A percentile compares a stretch with the other conserved stretches of the same genome.
These are phyloP conservation scores for Drosophila bipectinata DNA, from an alignment of 1,140 invertebrate species.

Conservation along the genomic window DNA sequence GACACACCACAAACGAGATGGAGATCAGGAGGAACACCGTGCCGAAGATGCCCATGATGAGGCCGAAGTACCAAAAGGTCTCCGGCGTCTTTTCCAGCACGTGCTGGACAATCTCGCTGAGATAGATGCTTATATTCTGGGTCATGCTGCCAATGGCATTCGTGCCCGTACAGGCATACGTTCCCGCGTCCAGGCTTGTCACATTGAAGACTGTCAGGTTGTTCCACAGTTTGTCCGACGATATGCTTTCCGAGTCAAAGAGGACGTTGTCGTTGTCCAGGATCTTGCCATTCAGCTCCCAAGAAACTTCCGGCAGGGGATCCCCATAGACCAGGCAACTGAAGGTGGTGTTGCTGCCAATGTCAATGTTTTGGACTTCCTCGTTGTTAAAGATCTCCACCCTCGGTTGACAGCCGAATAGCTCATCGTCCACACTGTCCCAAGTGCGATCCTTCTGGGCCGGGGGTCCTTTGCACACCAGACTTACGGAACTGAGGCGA, in stretches of 20 bases:
- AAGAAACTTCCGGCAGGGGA: conserved; percentile 92
- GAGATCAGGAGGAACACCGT: conserved; percentile 77
- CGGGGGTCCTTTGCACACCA: conserved; percentile 87
- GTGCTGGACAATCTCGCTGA: conserved; percentile 88
- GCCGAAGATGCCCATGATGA: conserved; percentile 83
- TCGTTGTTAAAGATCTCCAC: conserved; percentile 86
- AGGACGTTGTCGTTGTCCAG: conserved; percentile 85
- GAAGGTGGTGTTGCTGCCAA: conserved; percentile 91
- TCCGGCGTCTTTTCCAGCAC: conserved; percentile 82
- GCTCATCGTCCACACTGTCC: conserved; percentile 87
- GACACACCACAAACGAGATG: conserved; percentile 84
- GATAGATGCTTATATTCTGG: conserved; percentile 88
- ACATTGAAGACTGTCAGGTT: conserved; percentile 90
- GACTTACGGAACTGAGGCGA: conserved; percentile 87
- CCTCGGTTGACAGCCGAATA: conserved; percentile 91
- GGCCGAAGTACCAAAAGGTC: conserved; percentile 83
- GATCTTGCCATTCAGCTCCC: conserved; percentile 90
- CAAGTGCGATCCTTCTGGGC: conserved; percentile 87
- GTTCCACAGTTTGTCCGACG: conserved; percentile 86
- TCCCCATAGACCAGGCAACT: conserved; percentile 92
- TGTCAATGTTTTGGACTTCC: conserved; percentile 88
- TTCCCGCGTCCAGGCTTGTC: conserved; percentile 90
- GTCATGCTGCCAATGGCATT: conserved; percentile 90
- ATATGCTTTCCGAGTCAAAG: conserved; percentile 73
- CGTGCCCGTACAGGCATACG: conserved; percentile 91